These are phyloP conservation scores for Lepilemur septentrionalis DNA, from an alignment of 2,797 vertebrate genomes.

Conservation along the genomic window DNA sequence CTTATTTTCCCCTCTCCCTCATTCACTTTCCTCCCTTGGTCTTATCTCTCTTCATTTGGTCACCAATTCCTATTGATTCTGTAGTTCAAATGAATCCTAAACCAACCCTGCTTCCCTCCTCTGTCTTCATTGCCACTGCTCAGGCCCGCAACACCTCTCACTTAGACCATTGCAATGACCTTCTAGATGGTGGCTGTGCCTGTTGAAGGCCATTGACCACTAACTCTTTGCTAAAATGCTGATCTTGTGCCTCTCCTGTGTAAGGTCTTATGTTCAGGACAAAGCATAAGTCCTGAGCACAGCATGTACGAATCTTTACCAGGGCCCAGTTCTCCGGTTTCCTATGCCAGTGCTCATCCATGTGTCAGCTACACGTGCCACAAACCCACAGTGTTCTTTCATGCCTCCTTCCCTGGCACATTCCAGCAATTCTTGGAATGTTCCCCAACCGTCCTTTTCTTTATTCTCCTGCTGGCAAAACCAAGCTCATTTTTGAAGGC, in stretches of 20 bases:
- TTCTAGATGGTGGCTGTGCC: not conserved
- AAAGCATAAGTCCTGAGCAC: not conserved
- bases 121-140: not conserved
- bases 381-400: not conserved
- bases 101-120: not conserved
- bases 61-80: not conserved
- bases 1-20: not conserved
- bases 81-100: not conserved
- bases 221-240: not conserved
- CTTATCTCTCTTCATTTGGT: not conserved
- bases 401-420: not conserved
- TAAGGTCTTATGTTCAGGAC: not conserved
- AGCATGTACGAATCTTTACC: not conserved
- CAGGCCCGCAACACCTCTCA: not conserved
- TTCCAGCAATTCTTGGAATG: not conserved
- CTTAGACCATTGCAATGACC: not conserved
- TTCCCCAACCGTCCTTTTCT: not conserved
- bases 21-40: not conserved
- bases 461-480: conserved; percentile 9
- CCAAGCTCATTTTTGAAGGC: not conserved
- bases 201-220: not conserved
- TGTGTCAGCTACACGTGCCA: not conserved
- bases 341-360: not conserved
- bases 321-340: not conserved
- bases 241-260: not conserved